These are phyloP conservation scores for Premnoplex brunnescens DNA, from an alignment of 2,797 vertebrate species.

Conservation along the genomic window DNA sequence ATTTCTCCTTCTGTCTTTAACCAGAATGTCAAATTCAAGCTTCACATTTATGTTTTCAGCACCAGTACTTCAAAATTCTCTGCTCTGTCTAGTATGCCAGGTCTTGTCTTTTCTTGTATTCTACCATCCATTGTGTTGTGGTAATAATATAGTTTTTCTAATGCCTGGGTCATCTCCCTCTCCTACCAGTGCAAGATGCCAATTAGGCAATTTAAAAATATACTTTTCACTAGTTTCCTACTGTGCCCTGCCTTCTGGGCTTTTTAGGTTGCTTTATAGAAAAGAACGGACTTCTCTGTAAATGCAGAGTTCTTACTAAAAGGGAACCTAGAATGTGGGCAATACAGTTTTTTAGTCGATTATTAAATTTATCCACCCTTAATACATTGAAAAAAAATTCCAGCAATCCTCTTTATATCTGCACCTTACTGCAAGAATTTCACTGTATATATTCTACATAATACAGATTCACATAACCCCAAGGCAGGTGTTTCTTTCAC, in stretches of 20 bases:
- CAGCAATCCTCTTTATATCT: neutral
- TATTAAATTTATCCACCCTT: neutral
- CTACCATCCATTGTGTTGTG: neutral
- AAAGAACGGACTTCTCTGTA: neutral
- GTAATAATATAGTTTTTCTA: neutral
- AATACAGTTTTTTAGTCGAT: neutral
- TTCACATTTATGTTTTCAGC: neutral
- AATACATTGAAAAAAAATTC: neutral
- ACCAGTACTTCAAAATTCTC: neutral
- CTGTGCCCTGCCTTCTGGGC: neutral
- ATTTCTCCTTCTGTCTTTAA: neutral
- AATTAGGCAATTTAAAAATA: slow-evolving; percentile 15
- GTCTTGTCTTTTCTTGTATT: neutral
- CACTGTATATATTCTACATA: neutral
- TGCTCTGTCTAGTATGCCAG: neutral
- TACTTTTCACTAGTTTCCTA: neutral
- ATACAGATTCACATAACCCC: neutral
- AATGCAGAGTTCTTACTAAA: neutral
- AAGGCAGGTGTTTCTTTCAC: neutral
- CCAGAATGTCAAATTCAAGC: neutral
- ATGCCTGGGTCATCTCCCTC: neutral
- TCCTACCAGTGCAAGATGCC: neutral
- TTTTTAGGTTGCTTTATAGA: neutral
- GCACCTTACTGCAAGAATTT: neutral
- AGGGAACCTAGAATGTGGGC: neutral